Evolutionary conservation across 2,888 invertebrate genomes (phyloP).

Genomic region (Stenchaetothrips biformis): DNA sequence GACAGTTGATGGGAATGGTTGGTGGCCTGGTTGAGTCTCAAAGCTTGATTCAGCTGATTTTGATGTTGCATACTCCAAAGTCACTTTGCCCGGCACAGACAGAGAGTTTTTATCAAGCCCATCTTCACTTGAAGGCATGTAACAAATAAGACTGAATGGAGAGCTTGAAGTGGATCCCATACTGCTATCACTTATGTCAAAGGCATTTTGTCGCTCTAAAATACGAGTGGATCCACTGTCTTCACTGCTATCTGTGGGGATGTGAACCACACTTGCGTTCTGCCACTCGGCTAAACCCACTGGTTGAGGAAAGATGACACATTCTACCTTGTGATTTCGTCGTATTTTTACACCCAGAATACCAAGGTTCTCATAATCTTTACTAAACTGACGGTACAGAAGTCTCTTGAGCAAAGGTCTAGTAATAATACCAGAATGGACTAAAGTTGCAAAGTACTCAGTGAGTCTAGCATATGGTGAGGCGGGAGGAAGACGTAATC

Average conservation of each 20-base stretch:
- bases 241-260: conserved; percentile 6
- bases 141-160: not conserved
- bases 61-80: not conserved
- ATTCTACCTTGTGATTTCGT: conserved; percentile 48
- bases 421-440: conserved; percentile 65
- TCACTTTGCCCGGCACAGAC: not conserved
- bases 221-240: conserved; percentile 1
- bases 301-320: conserved; percentile 42
- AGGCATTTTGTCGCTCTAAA: conserved; percentile 57
- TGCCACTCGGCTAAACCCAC: conserved; percentile 13
- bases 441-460: conserved; percentile 68
- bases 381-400: conserved; percentile 54
- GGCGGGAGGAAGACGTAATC: conserved; percentile 64
- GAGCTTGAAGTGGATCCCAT: conserved; percentile 4
- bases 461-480: conserved; percentile 74
- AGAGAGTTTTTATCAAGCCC: not conserved
- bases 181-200: conserved; percentile 44
- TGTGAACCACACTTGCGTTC: not conserved
- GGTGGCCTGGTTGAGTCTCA: conserved; percentile 35
- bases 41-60: conserved; percentile 34
- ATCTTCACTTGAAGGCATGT: not conserved
- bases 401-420: conserved; percentile 68
- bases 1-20: conserved; percentile 32
- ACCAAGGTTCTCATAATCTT: conserved; percentile 45
- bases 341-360: conserved; percentile 53